Percentiles rank a stretch among this genome's conserved stretches.
phyloP scores from a whole-genome alignment of 1,140 invertebrate genomes.

The Holotrichia oblita region DNA sequence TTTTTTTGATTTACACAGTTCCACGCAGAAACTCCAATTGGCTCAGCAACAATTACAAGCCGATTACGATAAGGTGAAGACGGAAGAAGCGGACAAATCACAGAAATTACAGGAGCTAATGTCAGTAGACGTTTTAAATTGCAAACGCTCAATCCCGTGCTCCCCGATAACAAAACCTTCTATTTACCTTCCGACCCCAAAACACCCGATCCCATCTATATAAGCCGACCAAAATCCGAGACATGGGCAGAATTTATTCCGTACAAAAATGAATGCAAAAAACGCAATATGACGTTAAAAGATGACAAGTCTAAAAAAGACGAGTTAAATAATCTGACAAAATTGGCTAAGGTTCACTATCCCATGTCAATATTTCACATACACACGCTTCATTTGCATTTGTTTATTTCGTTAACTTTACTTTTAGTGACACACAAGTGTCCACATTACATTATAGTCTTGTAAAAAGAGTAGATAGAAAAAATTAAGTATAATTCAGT shows the following conservation, averaged over 20 bases:
- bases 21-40: constrained; percentile 92
- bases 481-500: constrained; percentile 27
- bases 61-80: constrained; percentile 95
- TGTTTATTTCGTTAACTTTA: constrained; percentile 70
- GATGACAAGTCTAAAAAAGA: constrained; percentile 57
- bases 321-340: constrained; percentile 54
- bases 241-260: constrained; percentile 58
- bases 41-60: constrained; percentile 93
- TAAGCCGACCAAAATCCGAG: constrained; percentile 48
- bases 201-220: constrained; percentile 43
- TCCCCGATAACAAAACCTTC: constrained; percentile 45
- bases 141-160: constrained; percentile 50
- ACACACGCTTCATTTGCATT: constrained; percentile 69
- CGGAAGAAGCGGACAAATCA: constrained; percentile 94
- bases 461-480: constrained; percentile 51
- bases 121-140: constrained; percentile 66
- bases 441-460: constrained; percentile 63
- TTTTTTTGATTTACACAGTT: constrained; percentile 64
- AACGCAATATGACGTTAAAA: constrained; percentile 46
- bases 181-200: constrained; percentile 38
- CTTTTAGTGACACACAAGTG: constrained; percentile 70
- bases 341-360: constrained; percentile 52
- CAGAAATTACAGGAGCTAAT: constrained; percentile 94
- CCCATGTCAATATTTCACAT: constrained; percentile 65
- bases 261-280: constrained; percentile 56